Evolutionary conservation across 1,140 invertebrate genomes (phyloP).

Genomic region (Eciton burchellii): DNA sequence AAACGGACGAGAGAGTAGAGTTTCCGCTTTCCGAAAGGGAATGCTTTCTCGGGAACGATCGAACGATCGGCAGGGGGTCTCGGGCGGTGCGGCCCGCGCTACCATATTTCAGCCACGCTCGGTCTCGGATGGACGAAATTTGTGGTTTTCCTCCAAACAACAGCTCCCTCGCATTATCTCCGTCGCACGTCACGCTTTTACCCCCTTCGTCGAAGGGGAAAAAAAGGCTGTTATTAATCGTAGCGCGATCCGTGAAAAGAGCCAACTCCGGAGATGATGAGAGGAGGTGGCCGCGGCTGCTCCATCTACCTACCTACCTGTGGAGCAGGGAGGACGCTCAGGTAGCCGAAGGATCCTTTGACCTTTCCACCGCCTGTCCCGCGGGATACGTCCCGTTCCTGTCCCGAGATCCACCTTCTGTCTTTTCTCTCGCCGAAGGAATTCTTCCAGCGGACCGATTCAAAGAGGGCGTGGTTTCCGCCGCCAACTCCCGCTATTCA

Average conservation of each 20-base stretch:
- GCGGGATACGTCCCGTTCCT: constrained; percentile 73
- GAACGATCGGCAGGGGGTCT: constrained; percentile 77
- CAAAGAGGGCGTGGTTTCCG: constrained; percentile 66
- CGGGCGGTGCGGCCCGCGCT: not conserved
- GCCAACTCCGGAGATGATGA: constrained; percentile 23
- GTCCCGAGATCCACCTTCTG: constrained; percentile 67
- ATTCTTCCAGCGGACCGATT: constrained; percentile 72
- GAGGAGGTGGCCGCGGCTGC: constrained; percentile 31
- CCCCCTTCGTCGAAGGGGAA: constrained; percentile 41
- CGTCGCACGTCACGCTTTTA: constrained; percentile 40
- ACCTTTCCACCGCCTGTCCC: constrained; percentile 80
- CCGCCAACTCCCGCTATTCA: constrained; percentile 76
- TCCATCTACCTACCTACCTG: constrained; percentile 50
- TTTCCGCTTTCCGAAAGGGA: constrained; percentile 64
- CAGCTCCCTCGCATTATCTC: constrained; percentile 66
- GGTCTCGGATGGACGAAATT: constrained; percentile 51
- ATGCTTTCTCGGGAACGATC: constrained; percentile 75
- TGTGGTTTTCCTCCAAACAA: constrained; percentile 70
- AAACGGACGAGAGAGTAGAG: constrained; percentile 23
- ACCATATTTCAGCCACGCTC: constrained; percentile 24
- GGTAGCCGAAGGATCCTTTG: constrained; percentile 82
- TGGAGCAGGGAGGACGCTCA: constrained; percentile 70
- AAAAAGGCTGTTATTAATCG: constrained; percentile 70
- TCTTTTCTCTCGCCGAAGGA: constrained; percentile 74
- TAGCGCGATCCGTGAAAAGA: constrained; percentile 64